Percentiles rank a stretch among this genome's conserved stretches.
These are phyloP conservation scores for Theodoxus fluviatilis DNA, from an alignment of 2,888 invertebrate genomes.

Conservation along the genomic window DNA sequence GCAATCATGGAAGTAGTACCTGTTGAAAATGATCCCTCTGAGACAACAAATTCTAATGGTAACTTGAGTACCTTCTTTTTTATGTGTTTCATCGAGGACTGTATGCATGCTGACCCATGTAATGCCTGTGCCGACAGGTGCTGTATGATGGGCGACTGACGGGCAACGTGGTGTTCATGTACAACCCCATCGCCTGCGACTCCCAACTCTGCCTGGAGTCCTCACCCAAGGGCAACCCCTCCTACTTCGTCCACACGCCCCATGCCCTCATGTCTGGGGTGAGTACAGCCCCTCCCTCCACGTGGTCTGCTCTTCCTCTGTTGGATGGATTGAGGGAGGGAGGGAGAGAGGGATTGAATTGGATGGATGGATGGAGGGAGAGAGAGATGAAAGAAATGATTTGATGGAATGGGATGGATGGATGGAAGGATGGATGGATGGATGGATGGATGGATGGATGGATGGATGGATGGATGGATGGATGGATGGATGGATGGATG, in stretches of 20 bases:
- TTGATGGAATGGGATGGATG: too few relatives aligned
- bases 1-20: too few relatives aligned
- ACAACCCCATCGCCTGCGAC: constrained; percentile 99
- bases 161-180: constrained; percentile 94
- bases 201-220: constrained; percentile 98
- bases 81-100: background rate
- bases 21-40: background rate
- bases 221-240: constrained; percentile 95
- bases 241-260: constrained; percentile 98
- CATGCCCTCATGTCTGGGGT: constrained; percentile 97
- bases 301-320: constrained; percentile 23
- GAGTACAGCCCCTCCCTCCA: constrained; percentile 26
- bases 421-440: too few relatives aligned
- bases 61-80: background rate
- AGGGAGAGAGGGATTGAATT: too few relatives aligned
- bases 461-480: too few relatives aligned
- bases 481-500: too few relatives aligned
- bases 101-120: background rate
- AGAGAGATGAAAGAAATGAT: too few relatives aligned
- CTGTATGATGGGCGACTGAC: constrained; percentile 98
- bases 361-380: too few relatives aligned
- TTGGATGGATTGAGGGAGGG: too few relatives aligned
- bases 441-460: too few relatives aligned
- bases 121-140: too few relatives aligned
- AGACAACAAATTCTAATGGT: background rate